These are phyloP conservation scores for Neostethus bicornis DNA, from an alignment of 2,797 vertebrate genomes.

Conservation along the genomic window DNA sequence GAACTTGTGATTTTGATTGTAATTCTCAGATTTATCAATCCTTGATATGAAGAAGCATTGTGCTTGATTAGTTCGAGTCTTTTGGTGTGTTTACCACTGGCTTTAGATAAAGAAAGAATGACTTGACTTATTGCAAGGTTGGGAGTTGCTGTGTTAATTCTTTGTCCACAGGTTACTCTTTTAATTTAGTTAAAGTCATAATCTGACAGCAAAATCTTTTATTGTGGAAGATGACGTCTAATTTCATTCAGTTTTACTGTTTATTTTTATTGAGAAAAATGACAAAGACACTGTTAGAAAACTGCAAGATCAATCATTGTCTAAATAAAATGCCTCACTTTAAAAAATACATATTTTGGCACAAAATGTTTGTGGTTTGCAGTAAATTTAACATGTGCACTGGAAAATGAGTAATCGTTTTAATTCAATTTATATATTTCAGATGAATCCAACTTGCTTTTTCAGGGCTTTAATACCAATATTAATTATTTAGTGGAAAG, in stretches of 20 bases:
- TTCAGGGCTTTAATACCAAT: slow-evolving; percentile 43
- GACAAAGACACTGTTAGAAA: slow-evolving; percentile 16
- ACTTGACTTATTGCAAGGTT: slow-evolving; percentile 21
- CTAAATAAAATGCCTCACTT: slow-evolving; percentile 22
- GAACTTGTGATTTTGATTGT: slow-evolving; percentile 1
- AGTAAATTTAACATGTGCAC: slow-evolving; percentile 31
- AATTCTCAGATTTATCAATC: slow-evolving; percentile 14
- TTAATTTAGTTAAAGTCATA: slow-evolving; percentile 19
- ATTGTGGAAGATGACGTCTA: slow-evolving; percentile 25
- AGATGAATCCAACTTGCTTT: slow-evolving; percentile 28
- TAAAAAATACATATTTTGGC: slow-evolving; percentile 18
- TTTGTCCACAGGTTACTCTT: too few species aligned
- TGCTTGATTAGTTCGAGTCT: slow-evolving; percentile 22
- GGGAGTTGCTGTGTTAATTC: slow-evolving; percentile 25
- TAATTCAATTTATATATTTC: slow-evolving; percentile 21
- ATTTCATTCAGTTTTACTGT: slow-evolving; percentile 21
- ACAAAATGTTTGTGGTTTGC: slow-evolving; percentile 27
- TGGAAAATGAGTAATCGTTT: slow-evolving; percentile 34
- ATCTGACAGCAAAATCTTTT: slow-evolving; percentile 7
- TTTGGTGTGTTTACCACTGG: slow-evolving; percentile 29
- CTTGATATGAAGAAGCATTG: slow-evolving; percentile 1
- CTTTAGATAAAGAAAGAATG: slow-evolving; percentile 55
- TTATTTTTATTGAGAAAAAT: slow-evolving; percentile 18
- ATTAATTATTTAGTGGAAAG: slow-evolving; percentile 14
- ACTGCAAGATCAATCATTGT: slow-evolving; percentile 31